These are phyloP conservation scores for Chromoteleia sp. DNA, from an alignment of 2,888 invertebrate species.

Conservation along the genomic window DNA sequence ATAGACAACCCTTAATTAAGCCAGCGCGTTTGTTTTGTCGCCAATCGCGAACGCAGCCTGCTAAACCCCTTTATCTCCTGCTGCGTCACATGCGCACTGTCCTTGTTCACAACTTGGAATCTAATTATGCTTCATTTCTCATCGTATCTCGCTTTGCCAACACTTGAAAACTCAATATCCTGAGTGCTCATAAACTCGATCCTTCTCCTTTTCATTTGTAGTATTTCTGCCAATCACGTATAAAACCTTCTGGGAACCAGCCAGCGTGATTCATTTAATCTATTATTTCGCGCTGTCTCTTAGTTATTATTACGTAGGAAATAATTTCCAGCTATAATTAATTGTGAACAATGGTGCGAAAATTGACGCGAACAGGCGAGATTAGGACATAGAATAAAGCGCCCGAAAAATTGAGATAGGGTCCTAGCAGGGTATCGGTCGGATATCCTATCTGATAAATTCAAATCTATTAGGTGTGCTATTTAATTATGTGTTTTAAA, in stretches of 20 bases:
- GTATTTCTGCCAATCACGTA: constrained; percentile 32
- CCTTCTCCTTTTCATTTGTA: constrained; percentile 36
- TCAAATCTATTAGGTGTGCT: no score
- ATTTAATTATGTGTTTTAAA: no score
- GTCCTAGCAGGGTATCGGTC: no score
- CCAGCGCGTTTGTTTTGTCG: constrained; percentile 41
- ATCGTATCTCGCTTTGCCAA: constrained; percentile 41
- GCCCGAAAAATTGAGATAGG: no score
- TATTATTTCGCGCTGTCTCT: constrained; percentile 14
- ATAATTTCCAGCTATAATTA: constrained; percentile 10
- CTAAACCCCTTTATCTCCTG: constrained; percentile 19
- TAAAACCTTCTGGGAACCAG: background rate
- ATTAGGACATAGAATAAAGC: no score
- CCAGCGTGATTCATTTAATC: constrained; percentile 22
- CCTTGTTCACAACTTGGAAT: constrained; percentile 55
- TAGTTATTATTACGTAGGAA: constrained; percentile 22
- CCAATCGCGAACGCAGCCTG: constrained; percentile 43
- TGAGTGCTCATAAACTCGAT: constrained; percentile 57
- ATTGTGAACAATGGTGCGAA: background rate
- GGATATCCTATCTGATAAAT: no score
- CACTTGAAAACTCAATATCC: constrained; percentile 66
- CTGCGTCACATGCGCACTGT: constrained; percentile 10
- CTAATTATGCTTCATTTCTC: constrained; percentile 64
- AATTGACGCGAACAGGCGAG: no score
- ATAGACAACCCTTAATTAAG: constrained; percentile 62